Evolutionary conservation across 2,113 vertebrate species (phyloP).

Genomic region (Aleadryas rufinucha): DNA sequence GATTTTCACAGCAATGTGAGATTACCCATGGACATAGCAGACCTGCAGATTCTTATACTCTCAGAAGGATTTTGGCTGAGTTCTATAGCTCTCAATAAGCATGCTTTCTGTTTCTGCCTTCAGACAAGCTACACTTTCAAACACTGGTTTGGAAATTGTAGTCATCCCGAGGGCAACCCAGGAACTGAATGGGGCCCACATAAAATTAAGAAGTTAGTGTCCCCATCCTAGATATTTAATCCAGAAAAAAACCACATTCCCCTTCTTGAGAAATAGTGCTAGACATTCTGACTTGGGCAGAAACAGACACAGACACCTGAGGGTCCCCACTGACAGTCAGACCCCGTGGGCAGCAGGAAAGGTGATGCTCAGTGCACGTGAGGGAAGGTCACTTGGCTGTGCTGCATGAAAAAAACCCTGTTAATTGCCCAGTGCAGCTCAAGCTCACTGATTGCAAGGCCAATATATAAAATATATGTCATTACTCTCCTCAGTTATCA

Average conservation of each 20-base stretch:
- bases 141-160: not conserved
- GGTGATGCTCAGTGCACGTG: rapidly evolving
- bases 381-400: not conserved
- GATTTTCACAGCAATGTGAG: not conserved
- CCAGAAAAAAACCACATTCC: not conserved
- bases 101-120: not conserved
- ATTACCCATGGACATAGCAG: not conserved
- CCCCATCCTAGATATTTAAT: not conserved
- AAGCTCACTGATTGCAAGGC: not conserved
- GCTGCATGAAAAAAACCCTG: not conserved
- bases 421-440: not conserved
- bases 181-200: not conserved
- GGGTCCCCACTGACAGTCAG: not conserved
- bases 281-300: not conserved
- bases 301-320: not conserved
- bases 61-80: not conserved
- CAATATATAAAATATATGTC: not conserved
- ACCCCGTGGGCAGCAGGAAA: not conserved
- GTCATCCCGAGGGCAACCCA: not conserved
- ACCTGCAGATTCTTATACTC: not conserved
- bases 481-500: not conserved
- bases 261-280: not conserved
- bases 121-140: not conserved
- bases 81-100: not conserved
- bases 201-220: not conserved